Base-by-base conservation (phyloP, 2,797 vertebrate species). In the Acestrorhynchus altus region DNA sequence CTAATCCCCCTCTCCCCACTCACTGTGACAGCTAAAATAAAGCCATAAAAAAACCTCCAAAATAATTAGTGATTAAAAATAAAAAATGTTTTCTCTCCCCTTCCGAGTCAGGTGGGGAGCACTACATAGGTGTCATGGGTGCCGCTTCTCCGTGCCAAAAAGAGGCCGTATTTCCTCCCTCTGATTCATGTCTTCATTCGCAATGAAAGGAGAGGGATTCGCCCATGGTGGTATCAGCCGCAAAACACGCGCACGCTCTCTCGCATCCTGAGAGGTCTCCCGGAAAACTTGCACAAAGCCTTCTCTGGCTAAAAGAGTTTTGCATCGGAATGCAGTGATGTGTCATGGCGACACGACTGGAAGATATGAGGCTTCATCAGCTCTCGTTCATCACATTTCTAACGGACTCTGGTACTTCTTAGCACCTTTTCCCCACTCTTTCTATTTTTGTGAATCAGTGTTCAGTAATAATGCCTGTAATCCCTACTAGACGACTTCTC, bases 1-100 rank as follows among this genome's bases (percentile, higher is more conserved):
- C 86, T 90, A 91, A 90, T 92, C 91, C 89, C 0, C 35, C 91
- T 87, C 91, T 87, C 89, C 85, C 83, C 66, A 87, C 93, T 93
- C 88, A 92, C 82, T 92, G 87, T 93, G 92, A 95, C 95, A 94
- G 92, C 87, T 91, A 90, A 89, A 94, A 94, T 93, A 94, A 95
- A 94, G 92, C 90, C 89, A 90, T 93, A 93, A 93, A 92, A 89
- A 85, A 86, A 67, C 81, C 89, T 86, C 87, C 88, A 88, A 92
- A 93, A 93, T 92, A 93, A 93, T 93, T 92, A 92, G 86, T 91
- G 89, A 93, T 93, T 92, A 93, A 92, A 93, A 93, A 90, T 87
- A 79, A 76, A 79, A 83, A 86, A 89, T 89, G 79, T 87, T 87
- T 86, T 77, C 80, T 74, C 84, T 83, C 86, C 77, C 24, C 24